Base-by-base conservation (phyloP, 2,113 vertebrate species). In the Acrocephalus kingi region DNA sequence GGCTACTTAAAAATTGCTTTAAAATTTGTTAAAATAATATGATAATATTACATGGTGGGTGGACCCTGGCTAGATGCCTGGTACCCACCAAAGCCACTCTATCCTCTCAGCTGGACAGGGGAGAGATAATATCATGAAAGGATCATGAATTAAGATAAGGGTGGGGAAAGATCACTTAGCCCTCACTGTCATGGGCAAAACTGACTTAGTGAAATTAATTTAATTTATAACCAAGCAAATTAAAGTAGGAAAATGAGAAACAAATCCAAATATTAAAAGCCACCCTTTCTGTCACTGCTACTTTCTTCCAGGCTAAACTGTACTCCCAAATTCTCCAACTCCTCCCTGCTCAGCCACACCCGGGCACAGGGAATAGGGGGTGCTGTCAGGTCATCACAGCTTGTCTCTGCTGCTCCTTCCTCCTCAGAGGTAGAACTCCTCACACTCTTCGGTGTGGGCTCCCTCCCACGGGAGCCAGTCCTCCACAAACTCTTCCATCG, bases 321-420 rank as follows among this genome's bases (percentile, higher is more conserved):
- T 18, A 58, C 27, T 41, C 39, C 8, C 11, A 19, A 45, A 78
- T 59, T 67, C n/a, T 93, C 31, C 15, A 19, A 8, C 16, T 51
- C 9, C 7, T 51, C n/a, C 7, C 18, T 27, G 24, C 25, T 52
- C 24, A 31, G 46, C 4, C 6, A 9, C 13, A 11, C 7, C 23
- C 1, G 0, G 6, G 13, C 14, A 22, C 5, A 21, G 10, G 28
- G n/a, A 20, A 41, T 10, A 9, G 4, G 9, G 3, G 5, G 5
- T 63, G 20, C 30, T 31, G 11, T 22, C n/a, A 49, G 35, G 51
- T 54, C 37, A 46, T 37, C 46, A 18, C 55, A 35, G 1, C 1
- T 11, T n/a, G 28, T 72, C 49, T 41, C 35, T 61, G 58, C 43
- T 41, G 9, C 35, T 56, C 43, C 67, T 35, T 56, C 17, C 31